Base-by-base conservation (phyloP, 2,113 vertebrate genomes). In the Microcebus murinus region DNA sequence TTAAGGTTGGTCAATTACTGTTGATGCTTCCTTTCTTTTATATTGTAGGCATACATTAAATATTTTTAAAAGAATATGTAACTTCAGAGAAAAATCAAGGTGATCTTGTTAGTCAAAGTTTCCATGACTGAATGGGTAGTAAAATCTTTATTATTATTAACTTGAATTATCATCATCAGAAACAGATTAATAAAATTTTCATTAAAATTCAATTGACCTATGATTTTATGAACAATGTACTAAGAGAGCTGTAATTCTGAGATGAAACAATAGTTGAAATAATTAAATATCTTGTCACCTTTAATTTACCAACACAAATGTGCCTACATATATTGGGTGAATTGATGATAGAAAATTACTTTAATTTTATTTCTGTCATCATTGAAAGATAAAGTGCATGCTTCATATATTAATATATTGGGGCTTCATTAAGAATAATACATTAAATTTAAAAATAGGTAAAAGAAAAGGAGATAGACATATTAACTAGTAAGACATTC, bases 401-500 rank as follows among this genome's bases (percentile, higher is more conserved):
- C 5, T 70, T 88, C 13, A 74, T 63, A 76, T 85, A 86, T 76
- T 90, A 83, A 63, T 34, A 42, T 65, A 79, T 68, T 31, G 73
- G 4, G 65, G 12, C 3, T 79, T 87, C 25, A 57, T 91, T 70
- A 76, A 93, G 42, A 96, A 80, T 81, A 89, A 74, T 82, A 59
- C 6, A 39, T 6, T 95, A 39, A 34, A 87, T 77, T 94, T 73
- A 83, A 87, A 85, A 73, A 61, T 34, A 82, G 68, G 23, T 45
- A 70, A 82, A 96, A 87, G 50, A 65, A 96, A 97, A 95, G 55
- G 36, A 93, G 81, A 97, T 91, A 98, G 96, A 97, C 83, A 96
- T 94, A 97, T 98, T 98, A 98, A 98, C 97, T 96, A 97, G 92
- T 61, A 97, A 97, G 94, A 92, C 90, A 91, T 92, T 97, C 59